Base-by-base conservation (phyloP, 2,888 invertebrate genomes). In the Callinectes sapidus region DNA sequence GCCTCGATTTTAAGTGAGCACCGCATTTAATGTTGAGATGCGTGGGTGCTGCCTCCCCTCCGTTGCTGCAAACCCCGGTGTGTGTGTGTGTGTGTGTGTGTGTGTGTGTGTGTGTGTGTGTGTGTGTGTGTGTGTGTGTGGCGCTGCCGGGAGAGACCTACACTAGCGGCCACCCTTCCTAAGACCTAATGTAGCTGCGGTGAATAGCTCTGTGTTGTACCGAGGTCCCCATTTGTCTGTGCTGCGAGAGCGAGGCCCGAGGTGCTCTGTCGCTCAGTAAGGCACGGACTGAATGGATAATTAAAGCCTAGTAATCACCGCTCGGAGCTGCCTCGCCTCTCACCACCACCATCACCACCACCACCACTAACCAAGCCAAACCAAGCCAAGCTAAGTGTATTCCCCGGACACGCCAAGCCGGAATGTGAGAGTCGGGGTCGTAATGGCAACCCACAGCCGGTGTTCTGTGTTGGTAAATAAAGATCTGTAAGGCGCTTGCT, bases 201-300 rank as follows among this genome's bases (percentile, higher is more conserved):
- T 23, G 71, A 42, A 90, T 90, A 86, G 90, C 90, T 32, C 71
- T 71, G 35, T 92, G 71, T 92, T 92, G 86, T 35, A 42, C 90
- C 92, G 87, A 90, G 81, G 90, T 71, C 71, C 61, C 87, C 87
- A 92, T 92, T 92, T 92, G 90, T 92, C 92, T 92, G 54, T 92
- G 92, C 92, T 87, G 90, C 48, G 92, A 71, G 89, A 92, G 87
- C 48, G 87, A 87, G 71, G 92, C 92, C 92, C 32, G 81, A 92
- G 92, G 92, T 92, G 48, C 86, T 90, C 92, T 92, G 92, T 92
- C 92, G 92, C 92, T 92, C 92, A 92, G 92, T 92, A 92, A 92
- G 92, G 92, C 90, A 92, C 92, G 89, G 90, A 42, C 90, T 92
- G 92, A 92, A 92, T 92, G 92, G 92, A 92, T 92, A 92, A 92